These are phyloP conservation scores for Andrena flavipes DNA, from an alignment of 2,888 invertebrate species.

Conservation along the genomic window DNA sequence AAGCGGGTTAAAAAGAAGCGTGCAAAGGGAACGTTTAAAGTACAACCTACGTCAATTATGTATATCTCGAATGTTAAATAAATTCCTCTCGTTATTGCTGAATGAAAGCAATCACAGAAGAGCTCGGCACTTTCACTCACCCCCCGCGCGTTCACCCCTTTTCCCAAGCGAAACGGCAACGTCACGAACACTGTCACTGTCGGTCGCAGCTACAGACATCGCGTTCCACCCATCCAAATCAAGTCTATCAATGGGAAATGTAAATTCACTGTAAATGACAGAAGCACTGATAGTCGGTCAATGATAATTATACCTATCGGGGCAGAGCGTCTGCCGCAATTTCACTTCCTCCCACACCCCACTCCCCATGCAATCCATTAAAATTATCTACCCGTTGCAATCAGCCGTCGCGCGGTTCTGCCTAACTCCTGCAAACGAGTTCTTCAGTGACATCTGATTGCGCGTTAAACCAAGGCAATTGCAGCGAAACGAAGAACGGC, in stretches of 20 bases:
- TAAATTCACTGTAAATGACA: constrained; percentile 65
- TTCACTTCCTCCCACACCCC: not conserved
- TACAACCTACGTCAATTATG: too few relatives aligned
- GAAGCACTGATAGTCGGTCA: constrained; percentile 53
- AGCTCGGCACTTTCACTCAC: not conserved
- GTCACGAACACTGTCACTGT: constrained; percentile 25
- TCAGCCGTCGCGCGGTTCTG: constrained; percentile 9
- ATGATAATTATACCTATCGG: constrained; percentile 58
- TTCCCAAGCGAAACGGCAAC: constrained; percentile 1
- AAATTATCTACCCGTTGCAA: constrained; percentile 49
- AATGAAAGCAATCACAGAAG: not conserved
- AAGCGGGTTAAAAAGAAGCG: not conserved
- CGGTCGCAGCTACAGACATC: constrained; percentile 22
- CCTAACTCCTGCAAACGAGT: constrained; percentile 12
- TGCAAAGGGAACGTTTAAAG: not conserved
- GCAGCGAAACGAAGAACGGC: not conserved
- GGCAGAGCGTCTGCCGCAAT: constrained; percentile 5
- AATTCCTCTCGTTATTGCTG: not conserved
- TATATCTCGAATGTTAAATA: not conserved
- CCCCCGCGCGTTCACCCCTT: not conserved
- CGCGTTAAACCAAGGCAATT: constrained; percentile 28
- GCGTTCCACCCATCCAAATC: constrained; percentile 37
- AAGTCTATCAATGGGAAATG: constrained; percentile 53
- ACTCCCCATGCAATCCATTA: constrained; percentile 40
- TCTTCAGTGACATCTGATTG: constrained; percentile 6